Percentiles rank a stretch among this genome's conserved stretches.
Evolutionary conservation across 2,888 invertebrate species (phyloP).

Genomic region (Lepidocyrtinus sp.): DNA sequence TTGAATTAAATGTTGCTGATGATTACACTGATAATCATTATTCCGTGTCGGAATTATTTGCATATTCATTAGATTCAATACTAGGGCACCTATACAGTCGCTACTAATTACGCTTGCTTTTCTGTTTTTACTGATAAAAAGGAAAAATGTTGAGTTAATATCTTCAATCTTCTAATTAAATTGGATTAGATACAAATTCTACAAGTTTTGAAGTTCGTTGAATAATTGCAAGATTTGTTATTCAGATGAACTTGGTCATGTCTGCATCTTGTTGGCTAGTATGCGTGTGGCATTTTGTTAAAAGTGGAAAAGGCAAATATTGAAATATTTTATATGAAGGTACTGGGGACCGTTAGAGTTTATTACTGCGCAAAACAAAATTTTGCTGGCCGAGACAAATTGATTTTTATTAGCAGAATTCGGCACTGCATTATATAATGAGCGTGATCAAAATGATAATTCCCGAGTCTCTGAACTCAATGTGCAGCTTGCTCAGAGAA

Average conservation of each 20-base stretch:
- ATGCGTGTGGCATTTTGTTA: too few relatives aligned
- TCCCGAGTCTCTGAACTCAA: too few relatives aligned
- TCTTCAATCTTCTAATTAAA: neutral
- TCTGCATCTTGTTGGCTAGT: too few relatives aligned
- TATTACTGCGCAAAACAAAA: neutral
- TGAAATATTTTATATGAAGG: too few relatives aligned
- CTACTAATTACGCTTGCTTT: neutral
- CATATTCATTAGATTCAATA: neutral
- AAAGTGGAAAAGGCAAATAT: too few relatives aligned
- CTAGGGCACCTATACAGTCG: neutral
- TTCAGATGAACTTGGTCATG: too few relatives aligned
- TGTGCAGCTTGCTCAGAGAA: too few relatives aligned
- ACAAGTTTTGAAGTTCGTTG: neutral
- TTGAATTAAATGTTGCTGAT: neutral
- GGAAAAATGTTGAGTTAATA: neutral
- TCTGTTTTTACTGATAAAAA: neutral
- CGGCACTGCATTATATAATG: neutral
- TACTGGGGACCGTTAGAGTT: too few relatives aligned
- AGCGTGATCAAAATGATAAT: neutral
- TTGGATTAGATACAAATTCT: neutral
- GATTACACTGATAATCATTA: neutral
- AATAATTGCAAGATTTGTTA: too few relatives aligned
- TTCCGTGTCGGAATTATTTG: neutral
- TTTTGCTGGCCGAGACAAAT: neutral
- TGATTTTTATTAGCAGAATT: neutral